Evolutionary conservation across 2,113 vertebrate genomes (phyloP), one percentile per base, ranked within the genome.

Genomic region (Tychaedon coryphoeus): DNA sequence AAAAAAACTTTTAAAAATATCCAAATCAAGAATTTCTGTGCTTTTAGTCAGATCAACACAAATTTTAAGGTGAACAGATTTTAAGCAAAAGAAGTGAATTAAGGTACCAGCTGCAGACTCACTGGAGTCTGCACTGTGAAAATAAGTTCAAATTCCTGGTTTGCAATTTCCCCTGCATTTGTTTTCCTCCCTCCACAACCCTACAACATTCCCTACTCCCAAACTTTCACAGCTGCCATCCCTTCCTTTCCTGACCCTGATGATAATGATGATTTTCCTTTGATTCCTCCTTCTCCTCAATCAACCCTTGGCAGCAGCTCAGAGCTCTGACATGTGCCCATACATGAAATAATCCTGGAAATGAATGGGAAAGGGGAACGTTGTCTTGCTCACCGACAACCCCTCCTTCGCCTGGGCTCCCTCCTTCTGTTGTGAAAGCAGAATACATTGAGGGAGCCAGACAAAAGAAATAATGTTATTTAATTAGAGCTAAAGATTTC

Each of bases 401-500:
- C 77, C 64, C 62, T 90, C 73, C 93, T 72, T 79, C 1, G 1
- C 69, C 62, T 8, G 54, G 42, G 45, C 80, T 83, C 80, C 76
- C 58, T 73, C 69, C 91, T 81, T 78, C 69, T 75, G 89, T 84
- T 29, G 70, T 13, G 43, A 72, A 79, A 56, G 71, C 80, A 53
- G 69, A 62, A 73, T 31, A 38, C 8, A 20, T 92, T 71, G 76
- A 31, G 0, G 7, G 75, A 96, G 88, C 84, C 74, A 95, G 89
- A 95, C 95, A 93, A 96, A 95, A 92, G 94, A 95, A 95, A 85
- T 91, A 90, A 93, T 91, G 93, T 95, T 96, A 91, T 97, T 95
- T 97, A 95, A 97, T 97, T 94, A 96, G 89, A 94, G 71, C 89
- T 95, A 93, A 97, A 95, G 95, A 96, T 95, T 91, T 81, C 87